Conservation (phyloP, 2,888 invertebrate genomes). For the Yponomeuta plumbellus region DNA sequence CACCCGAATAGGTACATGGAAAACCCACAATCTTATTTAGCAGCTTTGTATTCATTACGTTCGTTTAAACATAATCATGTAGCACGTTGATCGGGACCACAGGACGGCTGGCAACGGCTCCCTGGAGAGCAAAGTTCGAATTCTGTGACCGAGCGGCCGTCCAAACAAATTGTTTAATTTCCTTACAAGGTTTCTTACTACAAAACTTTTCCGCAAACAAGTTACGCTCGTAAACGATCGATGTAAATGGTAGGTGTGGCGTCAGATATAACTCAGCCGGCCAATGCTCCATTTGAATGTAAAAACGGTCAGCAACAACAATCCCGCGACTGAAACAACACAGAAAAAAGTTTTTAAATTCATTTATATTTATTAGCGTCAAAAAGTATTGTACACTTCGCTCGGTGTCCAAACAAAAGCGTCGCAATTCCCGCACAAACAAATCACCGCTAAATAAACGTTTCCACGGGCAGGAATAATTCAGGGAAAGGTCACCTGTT, state of each 20-base stretch:
- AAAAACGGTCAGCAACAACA: not conserved
- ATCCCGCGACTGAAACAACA: not conserved
- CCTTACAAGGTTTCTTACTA: constrained; percentile 15
- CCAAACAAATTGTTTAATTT: constrained; percentile 18
- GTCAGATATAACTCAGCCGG: not conserved
- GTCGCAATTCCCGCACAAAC: constrained; percentile 61
- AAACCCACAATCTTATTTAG: no score
- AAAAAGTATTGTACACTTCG: constrained; percentile 37
- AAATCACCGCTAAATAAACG: constrained; percentile 72
- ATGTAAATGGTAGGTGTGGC: not conserved
- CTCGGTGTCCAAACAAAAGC: constrained; percentile 44
- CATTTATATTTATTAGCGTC: constrained; percentile 3
- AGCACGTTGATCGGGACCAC: constrained; percentile 19
- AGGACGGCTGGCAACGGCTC: constrained; percentile 22
- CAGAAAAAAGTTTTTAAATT: constrained; percentile 2
- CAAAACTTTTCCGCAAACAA: not conserved
- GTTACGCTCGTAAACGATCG: no score
- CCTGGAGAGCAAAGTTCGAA: constrained; percentile 24
- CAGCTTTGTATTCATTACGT: no score
- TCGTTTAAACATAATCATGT: not conserved
- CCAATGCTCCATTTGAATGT: constrained; percentile 12
- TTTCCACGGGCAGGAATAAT: constrained; percentile 73
- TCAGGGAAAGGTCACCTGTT: constrained; percentile 74
- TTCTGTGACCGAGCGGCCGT: constrained; percentile 16
- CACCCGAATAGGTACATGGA: no score